Base-by-base conservation (phyloP, 2,797 vertebrate species). In the Rhyacichthys aspro region DNA sequence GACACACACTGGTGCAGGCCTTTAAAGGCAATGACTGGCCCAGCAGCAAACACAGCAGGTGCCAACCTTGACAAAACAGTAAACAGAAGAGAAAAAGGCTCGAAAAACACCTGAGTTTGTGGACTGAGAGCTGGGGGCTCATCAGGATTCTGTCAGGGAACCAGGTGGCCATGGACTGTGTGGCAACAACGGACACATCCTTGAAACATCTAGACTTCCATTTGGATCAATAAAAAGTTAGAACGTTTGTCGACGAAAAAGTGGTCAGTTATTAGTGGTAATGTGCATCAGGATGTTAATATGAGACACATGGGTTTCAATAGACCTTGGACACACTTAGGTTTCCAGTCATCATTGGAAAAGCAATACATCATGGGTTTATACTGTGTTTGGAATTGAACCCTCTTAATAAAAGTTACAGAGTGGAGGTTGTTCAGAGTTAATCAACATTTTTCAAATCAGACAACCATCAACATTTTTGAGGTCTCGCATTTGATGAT, bases 21-120 rank as follows among this genome's bases (percentile, higher is more conserved):
- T 73, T 79, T 55, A 68, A 61, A 75, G 48, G 55, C 18, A 38
- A 73, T 63, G 55, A 70, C 43, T 55, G 63, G 55, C 67, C n/a
- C 55, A 64, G 67, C 63, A 43, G 57, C 38, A 8, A 12, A 18
- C 52, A n/a, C 79, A 69, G 69, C 62, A 12, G 68, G 63, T 0
- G 37, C 17, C 53, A 61, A 66, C 67, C 68, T 70, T 67, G 58
- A 67, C 63, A 64, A 62, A 66, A 72, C 54, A 32, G 52, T 58
- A 67, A 67, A 75, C 15, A 43, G 7, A 42, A 17, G 16, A 36
- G 14, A 18, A 1, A 15, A 7, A 12, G 1, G 36, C 9, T 46
- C 18, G 18, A 19, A 41, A 66, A 67, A 44, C 11, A 16, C 8
- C 16, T 32, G 37, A 55, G 47, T 55, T 48, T 45, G 12, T 0